Percentiles rank a stretch among this genome's conserved stretches.
Evolutionary conservation across 2,797 vertebrate genomes (phyloP).

Genomic region (Halcyon chelicuti): DNA sequence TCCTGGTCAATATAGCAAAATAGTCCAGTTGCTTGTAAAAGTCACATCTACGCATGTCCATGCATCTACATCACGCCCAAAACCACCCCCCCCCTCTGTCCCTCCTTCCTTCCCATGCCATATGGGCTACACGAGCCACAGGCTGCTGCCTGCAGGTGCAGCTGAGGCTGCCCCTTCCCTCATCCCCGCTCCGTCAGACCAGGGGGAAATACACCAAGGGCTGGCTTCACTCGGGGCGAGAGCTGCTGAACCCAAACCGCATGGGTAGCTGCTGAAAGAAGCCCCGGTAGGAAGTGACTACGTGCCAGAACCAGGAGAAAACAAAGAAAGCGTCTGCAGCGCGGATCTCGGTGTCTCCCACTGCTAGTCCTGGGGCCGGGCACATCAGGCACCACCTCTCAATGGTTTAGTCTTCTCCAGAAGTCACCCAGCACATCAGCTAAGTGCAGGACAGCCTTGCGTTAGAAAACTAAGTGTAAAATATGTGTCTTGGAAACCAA

Average conservation of each 20-base stretch:
- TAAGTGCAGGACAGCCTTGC: neutral
- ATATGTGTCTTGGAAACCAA: neutral
- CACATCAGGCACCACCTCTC: too few species aligned
- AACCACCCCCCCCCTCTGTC: too few species aligned
- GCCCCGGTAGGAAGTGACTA: neutral
- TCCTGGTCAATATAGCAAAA: neutral
- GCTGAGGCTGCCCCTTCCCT: neutral
- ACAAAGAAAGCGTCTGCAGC: neutral
- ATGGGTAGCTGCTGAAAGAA: neutral
- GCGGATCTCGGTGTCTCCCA: neutral
- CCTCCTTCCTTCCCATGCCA: neutral
- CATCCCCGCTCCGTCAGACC: neutral
- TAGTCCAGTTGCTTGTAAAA: neutral
- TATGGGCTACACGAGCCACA: fast-evolving
- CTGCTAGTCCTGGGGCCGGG: neutral
- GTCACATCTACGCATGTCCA: too few species aligned
- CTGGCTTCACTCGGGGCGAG: neutral
- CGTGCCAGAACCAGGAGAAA: neutral
- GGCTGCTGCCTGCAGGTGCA: neutral
- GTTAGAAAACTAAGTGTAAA: neutral
- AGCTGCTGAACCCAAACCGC: neutral
- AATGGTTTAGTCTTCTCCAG: neutral
- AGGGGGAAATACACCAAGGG: neutral
- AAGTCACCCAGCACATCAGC: neutral
- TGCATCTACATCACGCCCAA: fast-evolving